Evolutionary conservation across 2,797 vertebrate genomes (phyloP), one percentile per base, ranked within the genome.

Genomic region (Sebastes diaconus): DNA sequence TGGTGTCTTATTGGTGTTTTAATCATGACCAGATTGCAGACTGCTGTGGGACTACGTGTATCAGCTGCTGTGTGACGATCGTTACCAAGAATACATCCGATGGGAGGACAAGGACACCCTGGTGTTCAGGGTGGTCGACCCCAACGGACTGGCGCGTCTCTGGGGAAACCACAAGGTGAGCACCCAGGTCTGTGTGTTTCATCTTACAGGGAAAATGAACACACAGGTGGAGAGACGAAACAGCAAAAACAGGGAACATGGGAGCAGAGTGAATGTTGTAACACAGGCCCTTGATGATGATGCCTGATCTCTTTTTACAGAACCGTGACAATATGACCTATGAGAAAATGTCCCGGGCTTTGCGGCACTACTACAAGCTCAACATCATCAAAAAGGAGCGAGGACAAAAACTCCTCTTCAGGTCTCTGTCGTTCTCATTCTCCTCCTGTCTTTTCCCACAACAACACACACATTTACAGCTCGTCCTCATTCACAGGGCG

Each of bases 141-240:
- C 98, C 0, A 97, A 96, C 0, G 97, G 97, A 75, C 94, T 99
- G 2, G 97, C 98, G 20, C 95, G 94, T 68, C 97, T 99, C 81
- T 99, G 97, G 98, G 98, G 98, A 20, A 97, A 97, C 90, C 97
- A 99, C 90, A 99, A 99, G 96, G 97, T 98, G 75, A 93, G 61
- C 24, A 12, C 2, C 11, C 13, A 20, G 7, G 13, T 60, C 20
- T 77, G 18, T 42, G 25, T 63, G 20, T 8, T 58, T 69, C 2
- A 64, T 34, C 57, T 36, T 59, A 50, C 68, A 94, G 91, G 93
- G 91, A 54, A 77, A 88, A 8, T 22, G 1, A 5, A 67, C 24
- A 24, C 10, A 10, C 8, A 5, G 25, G 29, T 8, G 9, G 50
- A 10, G 27, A 29, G 25, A 52, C 11, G 20, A 30, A 46, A 55